Conservation (phyloP, 1,140 invertebrate species). For the Hesperophylax magnus region DNA sequence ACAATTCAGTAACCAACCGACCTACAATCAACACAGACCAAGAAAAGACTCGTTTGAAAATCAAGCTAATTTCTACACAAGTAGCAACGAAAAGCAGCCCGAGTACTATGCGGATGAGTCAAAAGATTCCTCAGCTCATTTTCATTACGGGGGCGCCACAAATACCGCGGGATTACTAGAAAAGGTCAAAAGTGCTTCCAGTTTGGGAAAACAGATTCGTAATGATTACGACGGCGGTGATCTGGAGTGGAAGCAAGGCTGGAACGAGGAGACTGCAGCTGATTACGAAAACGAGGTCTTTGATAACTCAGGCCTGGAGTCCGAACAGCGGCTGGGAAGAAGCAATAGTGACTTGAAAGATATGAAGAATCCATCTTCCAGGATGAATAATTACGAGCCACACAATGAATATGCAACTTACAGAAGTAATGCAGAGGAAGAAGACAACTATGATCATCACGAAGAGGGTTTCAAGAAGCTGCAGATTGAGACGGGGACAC, state of each 20-base stretch:
- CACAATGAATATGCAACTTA: background rate
- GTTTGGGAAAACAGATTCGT: background rate
- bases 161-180: background rate
- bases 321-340: background rate
- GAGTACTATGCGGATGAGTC: background rate
- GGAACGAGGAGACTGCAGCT: conserved; percentile 18
- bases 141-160: background rate
- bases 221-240: background rate
- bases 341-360: background rate
- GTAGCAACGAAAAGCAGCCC: background rate
- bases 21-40: background rate
- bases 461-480: conserved; percentile 4
- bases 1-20: background rate
- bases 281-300: background rate
- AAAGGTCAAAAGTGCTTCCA: background rate
- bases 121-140: background rate
- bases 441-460: background rate
- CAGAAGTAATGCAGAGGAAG: background rate
- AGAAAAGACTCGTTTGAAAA: conserved; percentile 21
- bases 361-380: background rate
- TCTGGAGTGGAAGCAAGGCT: conserved; percentile 30
- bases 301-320: conserved; percentile 7
- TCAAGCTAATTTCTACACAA: conserved; percentile 19
- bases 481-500: conserved; percentile 6
- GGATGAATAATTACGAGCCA: background rate